Percentiles rank a stretch among this genome's conserved stretches.
Evolutionary conservation across 2,888 invertebrate genomes (phyloP).

Genomic region (Auanema freiburgensis): DNA sequence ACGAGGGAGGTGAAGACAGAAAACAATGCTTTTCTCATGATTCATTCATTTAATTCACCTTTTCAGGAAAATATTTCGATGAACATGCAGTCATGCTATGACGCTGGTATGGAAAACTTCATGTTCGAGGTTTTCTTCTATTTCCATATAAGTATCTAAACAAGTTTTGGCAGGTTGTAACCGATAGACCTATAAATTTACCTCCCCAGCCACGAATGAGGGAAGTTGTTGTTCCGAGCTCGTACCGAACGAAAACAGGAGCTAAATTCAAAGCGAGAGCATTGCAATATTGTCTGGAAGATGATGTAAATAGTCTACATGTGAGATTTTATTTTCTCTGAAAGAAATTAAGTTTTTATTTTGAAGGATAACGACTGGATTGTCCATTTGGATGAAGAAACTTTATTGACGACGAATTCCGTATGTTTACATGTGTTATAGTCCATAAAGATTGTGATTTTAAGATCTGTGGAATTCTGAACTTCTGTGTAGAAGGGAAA

Average conservation of each 20-base stretch:
- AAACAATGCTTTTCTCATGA: background rate
- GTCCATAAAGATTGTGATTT: conserved; percentile 14
- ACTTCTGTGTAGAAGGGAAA: conserved; percentile 90
- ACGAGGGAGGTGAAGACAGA: background rate
- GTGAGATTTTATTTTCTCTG: background rate
- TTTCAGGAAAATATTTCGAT: conserved; percentile 59
- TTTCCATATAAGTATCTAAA: too few species aligned
- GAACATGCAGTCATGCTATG: conserved; percentile 67
- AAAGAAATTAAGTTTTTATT: conserved; percentile 5
- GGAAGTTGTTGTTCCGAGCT: conserved; percentile 78
- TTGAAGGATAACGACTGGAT: conserved; percentile 83
- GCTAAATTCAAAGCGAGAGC: conserved; percentile 92
- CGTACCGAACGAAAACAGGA: conserved; percentile 78
- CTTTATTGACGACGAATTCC: conserved; percentile 86
- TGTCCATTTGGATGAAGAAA: conserved; percentile 89
- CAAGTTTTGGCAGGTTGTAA: conserved; percentile 72
- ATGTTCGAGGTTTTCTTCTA: conserved; percentile 76
- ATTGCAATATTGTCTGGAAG: conserved; percentile 90
- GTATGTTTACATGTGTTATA: conserved; percentile 67
- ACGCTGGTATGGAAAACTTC: conserved; percentile 90
- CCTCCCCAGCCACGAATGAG: conserved; percentile 76
- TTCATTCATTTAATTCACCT: conserved; percentile 1
- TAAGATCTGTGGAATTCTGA: conserved; percentile 73
- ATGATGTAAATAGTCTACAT: conserved; percentile 75
- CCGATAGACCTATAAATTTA: conserved; percentile 74